A percentile compares a stretch with the other conserved stretches of the same genome.
These are phyloP conservation scores for Craniophora ligustri DNA, from an alignment of 2,888 invertebrate genomes.

Conservation along the genomic window DNA sequence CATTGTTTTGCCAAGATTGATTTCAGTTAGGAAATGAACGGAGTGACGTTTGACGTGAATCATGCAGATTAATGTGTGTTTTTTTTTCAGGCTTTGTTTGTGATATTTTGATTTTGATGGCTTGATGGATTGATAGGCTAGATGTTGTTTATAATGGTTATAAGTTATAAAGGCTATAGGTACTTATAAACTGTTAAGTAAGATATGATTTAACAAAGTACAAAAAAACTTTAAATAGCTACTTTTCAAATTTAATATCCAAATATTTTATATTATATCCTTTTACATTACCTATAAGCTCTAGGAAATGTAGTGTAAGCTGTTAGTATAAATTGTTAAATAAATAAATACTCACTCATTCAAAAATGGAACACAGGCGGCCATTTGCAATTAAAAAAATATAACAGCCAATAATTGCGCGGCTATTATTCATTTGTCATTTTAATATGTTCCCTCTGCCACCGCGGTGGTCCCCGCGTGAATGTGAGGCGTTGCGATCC, in stretches of 20 bases:
- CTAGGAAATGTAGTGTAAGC: no score
- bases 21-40: conserved; percentile 24
- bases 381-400: conserved; percentile 18
- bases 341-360: no score
- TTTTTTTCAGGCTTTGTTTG: background rate
- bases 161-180: no score
- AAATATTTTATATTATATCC: no score
- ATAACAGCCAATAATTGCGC: conserved; percentile 20
- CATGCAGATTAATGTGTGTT: background rate
- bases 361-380: conserved; percentile 18
- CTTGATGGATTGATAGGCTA: no score
- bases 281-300: no score
- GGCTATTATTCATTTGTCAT: conserved; percentile 48
- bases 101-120: background rate
- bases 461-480: conserved; percentile 43
- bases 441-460: conserved; percentile 27
- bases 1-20: conserved; percentile 62
- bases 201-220: no score
- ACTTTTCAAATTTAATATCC: no score
- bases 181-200: no score
- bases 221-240: no score
- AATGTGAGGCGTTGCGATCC: conserved; percentile 47
- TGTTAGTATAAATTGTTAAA: no score
- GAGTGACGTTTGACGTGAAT: conserved; percentile 28
- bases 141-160: no score